Evolutionary conservation across 2,113 vertebrate genomes (phyloP).

Genomic region (Podarcis raffonei): DNA sequence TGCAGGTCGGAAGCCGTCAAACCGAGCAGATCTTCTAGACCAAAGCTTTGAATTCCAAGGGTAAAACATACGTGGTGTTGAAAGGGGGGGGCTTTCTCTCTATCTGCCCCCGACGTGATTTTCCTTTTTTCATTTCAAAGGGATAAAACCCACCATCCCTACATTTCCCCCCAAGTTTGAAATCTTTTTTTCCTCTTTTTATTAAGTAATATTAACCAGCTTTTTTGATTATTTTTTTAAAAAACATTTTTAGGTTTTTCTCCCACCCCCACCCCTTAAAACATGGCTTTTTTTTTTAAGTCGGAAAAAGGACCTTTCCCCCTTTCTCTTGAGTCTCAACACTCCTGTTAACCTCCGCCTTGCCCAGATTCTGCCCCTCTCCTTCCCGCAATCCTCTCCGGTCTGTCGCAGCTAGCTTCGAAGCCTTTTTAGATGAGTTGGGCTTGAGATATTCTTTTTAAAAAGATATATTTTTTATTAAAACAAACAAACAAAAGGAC

Average conservation of each 20-base stretch:
- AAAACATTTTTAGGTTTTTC: not conserved
- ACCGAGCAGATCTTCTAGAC: slow-evolving; percentile 26
- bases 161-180: not conserved
- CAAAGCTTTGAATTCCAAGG: slow-evolving; percentile 52
- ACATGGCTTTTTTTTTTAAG: not conserved
- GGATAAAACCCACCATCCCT: not conserved
- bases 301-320: not conserved
- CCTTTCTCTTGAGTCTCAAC: accelerated
- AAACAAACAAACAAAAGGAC: not conserved
- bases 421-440: not conserved
- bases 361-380: accelerated
- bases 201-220: slow-evolving; percentile 18
- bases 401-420: not conserved
- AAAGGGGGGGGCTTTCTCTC: not conserved
- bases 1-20: not conserved
- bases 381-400: not conserved
- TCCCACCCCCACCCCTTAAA: not conserved
- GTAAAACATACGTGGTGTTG: not conserved
- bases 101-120: accelerated
- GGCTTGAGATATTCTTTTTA: slow-evolving; percentile 26
- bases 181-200: not conserved
- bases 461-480: slow-evolving; percentile 28
- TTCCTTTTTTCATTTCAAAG: not conserved
- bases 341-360: accelerated
- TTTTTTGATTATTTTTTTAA: slow-evolving; percentile 2